These are phyloP conservation scores for Nezara viridula DNA, from an alignment of 2,888 invertebrate species.

Conservation along the genomic window DNA sequence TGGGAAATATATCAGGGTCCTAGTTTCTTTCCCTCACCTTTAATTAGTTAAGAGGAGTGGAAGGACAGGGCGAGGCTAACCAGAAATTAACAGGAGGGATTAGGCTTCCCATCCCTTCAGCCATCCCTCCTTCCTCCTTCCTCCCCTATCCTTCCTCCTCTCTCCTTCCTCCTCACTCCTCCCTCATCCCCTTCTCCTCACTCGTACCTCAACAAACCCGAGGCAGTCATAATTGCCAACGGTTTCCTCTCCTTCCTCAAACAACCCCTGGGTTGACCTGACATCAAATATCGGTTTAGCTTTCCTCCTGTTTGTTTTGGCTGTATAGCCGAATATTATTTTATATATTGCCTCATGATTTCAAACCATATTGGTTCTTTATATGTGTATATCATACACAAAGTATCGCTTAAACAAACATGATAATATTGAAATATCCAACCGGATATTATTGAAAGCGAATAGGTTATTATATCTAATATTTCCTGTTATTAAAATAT, in stretches of 20 bases:
- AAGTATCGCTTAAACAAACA: neutral
- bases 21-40: neutral
- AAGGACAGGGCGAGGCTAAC: neutral
- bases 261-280: neutral
- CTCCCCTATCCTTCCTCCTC: too few relatives aligned
- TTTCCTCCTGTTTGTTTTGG: neutral
- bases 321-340: neutral
- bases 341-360: neutral
- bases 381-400: neutral
- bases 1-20: neutral
- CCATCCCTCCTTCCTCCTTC: neutral
- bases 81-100: slow-evolving; percentile 15
- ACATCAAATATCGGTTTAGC: slow-evolving; percentile 14
- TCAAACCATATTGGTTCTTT: neutral
- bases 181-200: too few relatives aligned
- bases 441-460: neutral
- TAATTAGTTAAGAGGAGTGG: neutral
- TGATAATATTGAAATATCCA: neutral
- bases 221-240: neutral
- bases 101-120: neutral
- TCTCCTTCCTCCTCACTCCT: too few relatives aligned
- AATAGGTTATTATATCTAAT: neutral
- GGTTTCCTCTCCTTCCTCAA: neutral
- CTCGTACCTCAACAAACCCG: neutral
- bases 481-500: neutral